Percentiles rank a stretch among this genome's conserved stretches.
Evolutionary conservation across 2,888 invertebrate genomes (phyloP).

Genomic region (Drepana falcataria): DNA sequence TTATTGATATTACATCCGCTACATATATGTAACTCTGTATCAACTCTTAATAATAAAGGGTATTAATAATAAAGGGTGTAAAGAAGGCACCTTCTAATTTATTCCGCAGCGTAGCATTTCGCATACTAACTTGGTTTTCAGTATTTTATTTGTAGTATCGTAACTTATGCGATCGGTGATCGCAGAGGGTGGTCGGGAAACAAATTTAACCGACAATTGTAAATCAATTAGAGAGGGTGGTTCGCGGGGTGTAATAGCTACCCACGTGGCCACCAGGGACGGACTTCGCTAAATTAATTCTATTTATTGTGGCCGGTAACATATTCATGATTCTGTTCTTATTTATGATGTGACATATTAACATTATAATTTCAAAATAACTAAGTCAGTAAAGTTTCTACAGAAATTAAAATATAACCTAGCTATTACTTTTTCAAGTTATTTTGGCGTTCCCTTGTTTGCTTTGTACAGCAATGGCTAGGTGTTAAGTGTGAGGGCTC

Average conservation of each 20-base stretch:
- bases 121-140: not conserved
- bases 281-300: slow-evolving; percentile 30
- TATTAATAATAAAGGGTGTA: no score
- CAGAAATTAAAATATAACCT: no score
- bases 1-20: no score
- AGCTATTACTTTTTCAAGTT: no score
- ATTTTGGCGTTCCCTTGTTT: no score
- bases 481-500: no score
- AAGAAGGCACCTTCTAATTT: not conserved
- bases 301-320: slow-evolving; percentile 2
- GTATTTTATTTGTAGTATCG: slow-evolving; percentile 15
- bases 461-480: no score
- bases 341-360: no score
- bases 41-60: no score
- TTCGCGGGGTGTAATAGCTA: slow-evolving; percentile 67
- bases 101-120: not conserved
- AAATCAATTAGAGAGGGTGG: slow-evolving; percentile 78
- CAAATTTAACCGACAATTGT: slow-evolving; percentile 79
- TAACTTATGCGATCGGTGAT: slow-evolving; percentile 60
- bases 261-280: slow-evolving; percentile 48
- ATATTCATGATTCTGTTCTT: slow-evolving; percentile 1
- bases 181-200: slow-evolving; percentile 70
- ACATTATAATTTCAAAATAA: no score
- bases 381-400: no score
- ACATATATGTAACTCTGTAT: no score